Base-by-base conservation (phyloP, 1,140 invertebrate species). In the Philopotamus ludificatus region DNA sequence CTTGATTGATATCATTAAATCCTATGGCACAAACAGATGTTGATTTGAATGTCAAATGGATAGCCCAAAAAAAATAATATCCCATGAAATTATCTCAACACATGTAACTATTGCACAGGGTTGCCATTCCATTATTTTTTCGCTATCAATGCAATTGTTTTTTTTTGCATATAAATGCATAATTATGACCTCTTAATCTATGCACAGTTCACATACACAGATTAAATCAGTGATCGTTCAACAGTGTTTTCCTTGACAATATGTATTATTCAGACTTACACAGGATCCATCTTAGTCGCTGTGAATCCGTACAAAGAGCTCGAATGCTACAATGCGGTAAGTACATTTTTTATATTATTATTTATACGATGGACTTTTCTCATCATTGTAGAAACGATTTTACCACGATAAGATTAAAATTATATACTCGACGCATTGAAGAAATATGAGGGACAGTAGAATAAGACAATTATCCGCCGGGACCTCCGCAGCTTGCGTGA, bases 241-340 rank as follows among this genome's bases (percentile, higher is more conserved):
- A n/a, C n/a, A n/a, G n/a, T 4, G 1, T 71, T 76, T 84, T 86
- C 81, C 84, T 88, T 86, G 83, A 86, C n/a, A n/a, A n/a, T n/a
- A n/a, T n/a, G n/a, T n/a, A 47, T 16, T 53, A 62, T 73, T 75
- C 81, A 94, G 91, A 94, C 91, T 42, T 93, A 93, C 78, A 92
- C 90, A 59, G 95, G 95, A 70, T 95, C 92, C 63, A 97, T 98
- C 75, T 83, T 98, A 68, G 90, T 98, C 66, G 94, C 95, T 69
- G 94, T 98, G 59, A 98, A 98, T 81, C 95, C 96, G 0, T 97
- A 97, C 83, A 95, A 95, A 79, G 88, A 91, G 71, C 82, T 97
- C 71, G 89, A 90, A 74, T 92, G 93, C 74, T 98, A 97, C 79
- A 90, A 89, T 72, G 86, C 88, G 82, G 93, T 95, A 84, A 93